phyloP scores from a whole-genome alignment of 2,797 vertebrate species.

The Holocentrus rufus region DNA sequence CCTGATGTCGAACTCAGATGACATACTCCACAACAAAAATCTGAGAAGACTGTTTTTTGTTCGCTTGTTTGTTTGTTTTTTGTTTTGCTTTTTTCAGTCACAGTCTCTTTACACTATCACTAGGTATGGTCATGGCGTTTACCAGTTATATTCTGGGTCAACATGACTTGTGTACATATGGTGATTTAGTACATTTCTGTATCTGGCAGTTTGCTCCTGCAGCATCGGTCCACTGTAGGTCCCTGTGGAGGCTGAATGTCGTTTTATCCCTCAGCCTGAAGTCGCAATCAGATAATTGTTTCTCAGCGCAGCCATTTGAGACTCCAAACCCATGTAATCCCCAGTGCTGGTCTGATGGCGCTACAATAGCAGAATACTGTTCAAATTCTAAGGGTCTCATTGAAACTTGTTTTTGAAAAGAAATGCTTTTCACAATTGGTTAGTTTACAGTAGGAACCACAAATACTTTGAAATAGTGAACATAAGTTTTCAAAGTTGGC shows the following conservation, averaged over 20 bases:
- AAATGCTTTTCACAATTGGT: constrained; percentile 64
- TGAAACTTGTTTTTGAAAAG: constrained; percentile 61
- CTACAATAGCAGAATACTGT: constrained; percentile 64
- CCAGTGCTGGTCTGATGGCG: constrained; percentile 55
- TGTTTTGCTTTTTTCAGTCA: no score
- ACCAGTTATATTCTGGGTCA: constrained; percentile 20
- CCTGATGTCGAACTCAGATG: not conserved
- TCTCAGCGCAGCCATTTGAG: constrained; percentile 76
- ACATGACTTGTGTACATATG: constrained; percentile 3
- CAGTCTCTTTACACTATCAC: no score
- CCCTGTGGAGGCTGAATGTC: constrained; percentile 53
- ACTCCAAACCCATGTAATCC: constrained; percentile 70
- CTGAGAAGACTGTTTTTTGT: no score
- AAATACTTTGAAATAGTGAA: constrained; percentile 49
- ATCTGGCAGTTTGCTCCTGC: constrained; percentile 20
- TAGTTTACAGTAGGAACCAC: constrained; percentile 50
- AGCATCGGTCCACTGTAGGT: constrained; percentile 45
- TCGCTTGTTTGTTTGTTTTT: no score
- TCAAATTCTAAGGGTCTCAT: constrained; percentile 60
- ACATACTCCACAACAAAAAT: no score
- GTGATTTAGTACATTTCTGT: constrained; percentile 8
- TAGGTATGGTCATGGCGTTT: constrained; percentile 7
- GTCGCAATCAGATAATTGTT: constrained; percentile 75
- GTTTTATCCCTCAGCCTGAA: constrained; percentile 64
- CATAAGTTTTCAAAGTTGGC: constrained; percentile 33